Conservation (phyloP, 2,797 vertebrate species). For the Hafferia zeledoni region DNA sequence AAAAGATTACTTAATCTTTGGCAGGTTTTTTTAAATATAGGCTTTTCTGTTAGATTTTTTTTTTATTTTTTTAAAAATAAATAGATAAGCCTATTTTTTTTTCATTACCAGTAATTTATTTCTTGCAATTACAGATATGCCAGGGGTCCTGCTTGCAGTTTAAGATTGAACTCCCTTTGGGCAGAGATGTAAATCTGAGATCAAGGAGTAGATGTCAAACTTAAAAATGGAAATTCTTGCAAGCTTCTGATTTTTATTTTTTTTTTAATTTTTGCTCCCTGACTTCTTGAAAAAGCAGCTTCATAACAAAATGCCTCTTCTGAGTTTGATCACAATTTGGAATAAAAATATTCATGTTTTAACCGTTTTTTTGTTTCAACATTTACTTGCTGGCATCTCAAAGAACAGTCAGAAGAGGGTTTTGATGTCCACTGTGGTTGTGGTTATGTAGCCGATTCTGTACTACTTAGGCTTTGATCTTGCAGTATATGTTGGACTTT, state of each 20-base stretch:
- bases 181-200: background rate
- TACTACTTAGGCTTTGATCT: background rate
- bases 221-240: background rate
- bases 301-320: background rate
- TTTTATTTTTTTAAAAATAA: background rate
- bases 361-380: background rate
- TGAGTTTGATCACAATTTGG: background rate
- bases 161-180: background rate
- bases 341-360: background rate
- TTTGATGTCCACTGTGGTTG: background rate
- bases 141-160: background rate
- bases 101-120: background rate
- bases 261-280: background rate
- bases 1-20: background rate
- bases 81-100: background rate
- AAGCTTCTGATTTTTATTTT: background rate
- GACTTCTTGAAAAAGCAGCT: background rate
- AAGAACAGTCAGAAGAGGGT: background rate
- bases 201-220: background rate
- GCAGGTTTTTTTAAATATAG: background rate
- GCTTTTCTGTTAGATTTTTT: background rate
- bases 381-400: background rate
- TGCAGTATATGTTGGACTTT: background rate
- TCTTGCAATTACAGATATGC: background rate
- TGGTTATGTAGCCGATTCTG: background rate